phyloP scores from a whole-genome alignment of 2,797 vertebrate species.

The Pyrocephalus nanus region DNA sequence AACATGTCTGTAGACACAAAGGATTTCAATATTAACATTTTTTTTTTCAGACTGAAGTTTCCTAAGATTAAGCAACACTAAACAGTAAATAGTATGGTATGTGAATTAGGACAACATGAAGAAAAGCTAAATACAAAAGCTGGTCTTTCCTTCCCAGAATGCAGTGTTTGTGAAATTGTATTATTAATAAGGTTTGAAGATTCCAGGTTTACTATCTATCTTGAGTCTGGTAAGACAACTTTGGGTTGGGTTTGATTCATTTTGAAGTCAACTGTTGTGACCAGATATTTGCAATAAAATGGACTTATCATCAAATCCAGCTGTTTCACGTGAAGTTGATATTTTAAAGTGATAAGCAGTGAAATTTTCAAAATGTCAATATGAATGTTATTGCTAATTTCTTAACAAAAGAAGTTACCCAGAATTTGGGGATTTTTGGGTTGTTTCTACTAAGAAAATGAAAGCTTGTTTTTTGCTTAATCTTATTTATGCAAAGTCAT shows the following conservation, averaged over 20 bases:
- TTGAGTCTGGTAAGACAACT: background rate
- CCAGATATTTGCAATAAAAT: background rate
- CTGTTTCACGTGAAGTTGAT: background rate
- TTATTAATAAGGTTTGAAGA: background rate
- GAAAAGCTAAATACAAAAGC: background rate
- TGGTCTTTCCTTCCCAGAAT: background rate
- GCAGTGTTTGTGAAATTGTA: background rate
- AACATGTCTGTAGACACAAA: constrained; percentile 35
- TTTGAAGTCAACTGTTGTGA: background rate
- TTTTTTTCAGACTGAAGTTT: background rate
- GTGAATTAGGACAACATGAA: background rate
- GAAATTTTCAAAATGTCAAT: background rate
- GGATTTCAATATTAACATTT: constrained; percentile 29
- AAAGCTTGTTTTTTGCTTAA: background rate
- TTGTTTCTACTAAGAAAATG: background rate
- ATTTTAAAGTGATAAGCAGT: background rate
- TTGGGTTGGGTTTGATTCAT: background rate
- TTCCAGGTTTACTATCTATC: background rate
- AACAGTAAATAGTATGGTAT: background rate
- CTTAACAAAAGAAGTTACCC: background rate
- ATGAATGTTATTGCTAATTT: fast-evolving
- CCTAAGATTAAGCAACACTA: constrained; percentile 11
- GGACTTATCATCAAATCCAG: background rate
- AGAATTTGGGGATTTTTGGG: background rate
- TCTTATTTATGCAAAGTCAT: background rate